Evolutionary conservation across 2,888 invertebrate genomes (phyloP), one percentile per base, ranked within the genome.

Genomic region (Empis stercorea): DNA sequence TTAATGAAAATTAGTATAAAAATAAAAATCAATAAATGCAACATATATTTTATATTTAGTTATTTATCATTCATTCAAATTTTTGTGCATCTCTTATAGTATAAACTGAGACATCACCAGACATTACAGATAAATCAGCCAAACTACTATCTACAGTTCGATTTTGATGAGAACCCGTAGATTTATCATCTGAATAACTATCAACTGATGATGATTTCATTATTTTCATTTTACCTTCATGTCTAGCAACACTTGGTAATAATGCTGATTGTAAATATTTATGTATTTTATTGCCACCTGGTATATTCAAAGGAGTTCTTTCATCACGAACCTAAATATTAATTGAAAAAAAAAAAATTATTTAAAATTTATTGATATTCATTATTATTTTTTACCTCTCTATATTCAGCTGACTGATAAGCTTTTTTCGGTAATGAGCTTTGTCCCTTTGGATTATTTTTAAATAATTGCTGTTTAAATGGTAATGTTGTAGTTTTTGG

Each of bases 31-130:
- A 7, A 7, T 7, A 27, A 27, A 27, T 27, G 20, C 3, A 4
- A 20, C 20, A 20, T 20, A 20, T 20, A 20, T 20, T 4, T 20
- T 20, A 4, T 20, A 34, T 14, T 55, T 56, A 64, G 23, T 7
- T 27, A 4, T 6, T 2, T 9, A 7, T 9, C 7, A 27, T 27
- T 27, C n/a, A n/a, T 27, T 7, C 23, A 55, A 66, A 64, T 51
- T 66, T 67, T 44, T 63, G 63, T 63, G 61, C 73, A 66, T 68
- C 67, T 52, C 61, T 66, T 23, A 69, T 61, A 2, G 70, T 64
- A 39, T 68, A 67, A 38, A 71, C 48, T 1, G 71, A 71, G 15
- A 71, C 58, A 55, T 71, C 70, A 1, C 69, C 69, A 2, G 68
- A 64, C 42, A 63, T 61, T 14, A 70, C 44, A 6, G 67, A 65